Conservation (phyloP, 2,113 vertebrate species). For the Rhinopomastus cyanomelas region DNA sequence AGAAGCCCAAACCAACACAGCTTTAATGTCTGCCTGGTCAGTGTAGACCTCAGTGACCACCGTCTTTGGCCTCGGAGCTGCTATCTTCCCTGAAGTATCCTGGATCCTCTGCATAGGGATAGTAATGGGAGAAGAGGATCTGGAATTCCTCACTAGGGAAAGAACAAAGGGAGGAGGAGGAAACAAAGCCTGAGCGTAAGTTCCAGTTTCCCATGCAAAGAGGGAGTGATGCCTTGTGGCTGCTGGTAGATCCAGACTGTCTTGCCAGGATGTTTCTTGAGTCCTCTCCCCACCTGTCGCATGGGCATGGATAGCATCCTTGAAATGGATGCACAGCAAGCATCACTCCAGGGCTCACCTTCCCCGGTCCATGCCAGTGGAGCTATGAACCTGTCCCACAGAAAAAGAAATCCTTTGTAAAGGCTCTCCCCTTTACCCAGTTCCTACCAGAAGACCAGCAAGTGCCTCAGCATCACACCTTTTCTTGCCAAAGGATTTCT, state of each 20-base stretch:
- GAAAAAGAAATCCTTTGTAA: neutral
- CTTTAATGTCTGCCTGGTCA: neutral
- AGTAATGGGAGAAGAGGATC: neutral
- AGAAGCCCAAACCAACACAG: neutral
- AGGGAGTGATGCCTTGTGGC: neutral
- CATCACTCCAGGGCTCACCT: neutral
- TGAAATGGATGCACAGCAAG: neutral
- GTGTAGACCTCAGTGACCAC: neutral
- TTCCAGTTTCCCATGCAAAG: neutral
- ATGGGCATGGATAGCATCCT: neutral
- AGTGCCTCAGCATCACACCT: neutral
- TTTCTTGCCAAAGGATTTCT: neutral
- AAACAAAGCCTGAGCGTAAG: neutral
- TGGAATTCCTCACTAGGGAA: neutral
- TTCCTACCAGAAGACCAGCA: neutral
- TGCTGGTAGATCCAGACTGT: neutral
- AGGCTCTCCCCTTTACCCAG: neutral
- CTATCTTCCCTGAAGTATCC: neutral
- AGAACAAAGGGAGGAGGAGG: neutral
- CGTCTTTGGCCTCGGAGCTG: neutral
- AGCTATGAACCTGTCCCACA: neutral
- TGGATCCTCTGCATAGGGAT: neutral
- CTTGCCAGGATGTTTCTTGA: neutral
- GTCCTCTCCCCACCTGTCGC: neutral
- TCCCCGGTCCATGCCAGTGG: neutral